Base-by-base conservation (phyloP, 2,797 vertebrate species). In the Acanthis flammea region DNA sequence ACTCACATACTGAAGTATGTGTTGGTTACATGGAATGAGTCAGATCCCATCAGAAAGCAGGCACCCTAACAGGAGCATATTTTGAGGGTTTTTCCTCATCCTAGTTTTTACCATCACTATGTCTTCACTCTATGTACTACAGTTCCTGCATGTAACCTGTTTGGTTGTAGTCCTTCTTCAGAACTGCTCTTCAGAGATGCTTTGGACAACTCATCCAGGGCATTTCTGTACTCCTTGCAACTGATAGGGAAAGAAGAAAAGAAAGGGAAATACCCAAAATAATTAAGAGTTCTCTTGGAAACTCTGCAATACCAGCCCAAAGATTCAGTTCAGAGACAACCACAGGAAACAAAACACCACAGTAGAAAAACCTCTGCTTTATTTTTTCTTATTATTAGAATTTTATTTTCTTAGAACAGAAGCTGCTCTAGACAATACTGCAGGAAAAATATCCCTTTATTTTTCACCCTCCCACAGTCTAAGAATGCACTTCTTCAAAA, bases 221-320 rank as follows among this genome's bases (percentile, higher is more conserved):
- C 98, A 4, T 98, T 99, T 97, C 99, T 99, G 95, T 99, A 99
- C 95, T 99, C 99, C 95, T 99, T 99, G 95, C 99, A 99, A 96
- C 99, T 99, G 72, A 55, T 86, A 17, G 27, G 15, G 39, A 61
- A 88, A 54, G 35, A 31, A 31, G 5, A 25, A 42, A 73, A 45
- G 10, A 72, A 47, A 19, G 3, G 3, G 35, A 35, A n/a, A 61
- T 13, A 3, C 2, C 12, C 14, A 74, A 45, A 62, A 57, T 16
- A 80, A 55, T 35, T 86, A 86, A 9, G 14, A 16, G 2, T 45
- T 72, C 22, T 67, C 57, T 61, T 11, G 17, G 9, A 83, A 44
- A 71, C 9, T 50, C 28, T 42, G 23, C 22, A 92, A 67, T 10
- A 86, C 12, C 22, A 88, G 28, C 25, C 16, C 27, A 71, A 73